Percentiles rank a stretch among this genome's conserved stretches.
Evolutionary conservation across 1,140 invertebrate species (phyloP).

Genomic region (Cepaea nemoralis): DNA sequence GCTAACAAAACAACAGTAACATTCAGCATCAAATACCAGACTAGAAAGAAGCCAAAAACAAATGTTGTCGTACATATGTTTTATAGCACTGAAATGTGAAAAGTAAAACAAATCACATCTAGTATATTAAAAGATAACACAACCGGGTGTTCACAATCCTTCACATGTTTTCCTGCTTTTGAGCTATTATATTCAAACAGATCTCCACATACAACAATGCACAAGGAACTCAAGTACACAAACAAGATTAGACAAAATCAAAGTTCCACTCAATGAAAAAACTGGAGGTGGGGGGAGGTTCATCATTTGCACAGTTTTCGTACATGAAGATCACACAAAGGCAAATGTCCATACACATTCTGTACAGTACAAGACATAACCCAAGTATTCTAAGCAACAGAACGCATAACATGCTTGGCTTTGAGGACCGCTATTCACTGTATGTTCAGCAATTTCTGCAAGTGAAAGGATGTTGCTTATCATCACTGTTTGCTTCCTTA

Average conservation of each 20-base stretch:
- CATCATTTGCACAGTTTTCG: neutral
- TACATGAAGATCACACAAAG: neutral
- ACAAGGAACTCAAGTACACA: neutral
- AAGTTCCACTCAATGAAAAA: neutral
- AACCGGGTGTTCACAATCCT: neutral
- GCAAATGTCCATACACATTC: no score
- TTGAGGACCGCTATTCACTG: no score
- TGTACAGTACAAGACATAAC: neutral
- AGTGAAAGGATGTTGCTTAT: no score
- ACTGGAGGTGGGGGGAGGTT: neutral
- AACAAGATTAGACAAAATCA: neutral
- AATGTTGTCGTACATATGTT: neutral
- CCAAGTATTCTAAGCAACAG: neutral
- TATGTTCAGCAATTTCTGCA: no score
- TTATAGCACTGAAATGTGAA: conserved; percentile 7
- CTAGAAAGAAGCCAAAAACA: no score
- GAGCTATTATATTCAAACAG: neutral
- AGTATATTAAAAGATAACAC: neutral
- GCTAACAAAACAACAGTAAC: no score
- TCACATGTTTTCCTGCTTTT: neutral
- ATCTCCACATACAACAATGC: neutral
- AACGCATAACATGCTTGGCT: no score
- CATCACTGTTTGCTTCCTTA: no score
- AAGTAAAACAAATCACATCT: conserved; percentile 11
- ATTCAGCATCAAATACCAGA: no score